Conservation (phyloP, 2,113 vertebrate species). For the Chrysochloris asiatica region DNA sequence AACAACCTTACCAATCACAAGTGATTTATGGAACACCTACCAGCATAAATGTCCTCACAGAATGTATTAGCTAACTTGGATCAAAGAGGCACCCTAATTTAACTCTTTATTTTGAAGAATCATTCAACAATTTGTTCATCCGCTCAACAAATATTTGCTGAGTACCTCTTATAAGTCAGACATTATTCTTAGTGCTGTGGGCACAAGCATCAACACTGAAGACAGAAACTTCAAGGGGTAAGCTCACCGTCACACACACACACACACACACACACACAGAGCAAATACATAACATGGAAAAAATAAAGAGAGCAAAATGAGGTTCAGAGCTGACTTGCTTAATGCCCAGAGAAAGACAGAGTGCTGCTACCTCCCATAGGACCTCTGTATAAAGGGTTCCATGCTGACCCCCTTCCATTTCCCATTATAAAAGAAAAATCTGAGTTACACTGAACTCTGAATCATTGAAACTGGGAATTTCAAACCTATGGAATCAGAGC, state of each 20-base stretch:
- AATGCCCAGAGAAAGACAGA: not conserved
- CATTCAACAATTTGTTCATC: not conserved
- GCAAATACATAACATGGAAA: not conserved
- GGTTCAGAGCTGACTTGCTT: not conserved
- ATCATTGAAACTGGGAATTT: not conserved
- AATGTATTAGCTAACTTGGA: not conserved
- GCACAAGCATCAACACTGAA: not conserved
- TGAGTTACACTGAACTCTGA: accelerated
- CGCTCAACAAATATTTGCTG: too few relatives aligned
- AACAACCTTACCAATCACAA: not conserved
- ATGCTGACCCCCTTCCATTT: accelerated
- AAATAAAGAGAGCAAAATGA: not conserved
- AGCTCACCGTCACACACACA: not conserved
- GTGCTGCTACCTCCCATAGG: not conserved
- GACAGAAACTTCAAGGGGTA: not conserved
- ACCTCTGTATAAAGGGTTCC: not conserved
- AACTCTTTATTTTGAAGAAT: not conserved
- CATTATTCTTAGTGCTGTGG: not conserved
- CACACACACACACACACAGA: not conserved
- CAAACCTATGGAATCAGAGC: not conserved
- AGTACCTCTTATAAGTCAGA: not conserved
- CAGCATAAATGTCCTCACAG: not conserved
- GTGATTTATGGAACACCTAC: not conserved
- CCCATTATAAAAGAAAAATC: accelerated
- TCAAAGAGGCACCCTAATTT: not conserved